Percentiles rank a stretch among this genome's conserved stretches.
Evolutionary conservation across 2,888 invertebrate species (phyloP).

Genomic region (Dynastes grantii): DNA sequence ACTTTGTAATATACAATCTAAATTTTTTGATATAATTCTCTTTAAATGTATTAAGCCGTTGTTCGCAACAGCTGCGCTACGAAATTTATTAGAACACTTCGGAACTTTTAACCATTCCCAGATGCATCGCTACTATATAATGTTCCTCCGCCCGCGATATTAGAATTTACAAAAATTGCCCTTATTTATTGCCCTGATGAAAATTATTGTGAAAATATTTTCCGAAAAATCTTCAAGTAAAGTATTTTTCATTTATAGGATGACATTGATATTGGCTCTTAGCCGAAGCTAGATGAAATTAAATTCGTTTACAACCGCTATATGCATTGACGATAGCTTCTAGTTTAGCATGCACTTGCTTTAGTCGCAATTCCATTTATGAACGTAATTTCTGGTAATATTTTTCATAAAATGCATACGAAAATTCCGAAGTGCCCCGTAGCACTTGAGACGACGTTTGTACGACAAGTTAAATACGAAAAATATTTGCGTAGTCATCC

Average conservation of each 20-base stretch:
- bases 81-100: conserved; percentile 51
- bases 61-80: conserved; percentile 50
- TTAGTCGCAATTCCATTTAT: neutral
- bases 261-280: neutral
- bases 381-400: neutral
- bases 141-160: conserved; percentile 10
- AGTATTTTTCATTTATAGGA: conserved; percentile 8
- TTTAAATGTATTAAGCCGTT: conserved; percentile 34
- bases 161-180: conserved; percentile 33
- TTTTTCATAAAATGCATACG: conserved; percentile 26
- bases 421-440: neutral
- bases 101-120: conserved; percentile 35
- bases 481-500: neutral
- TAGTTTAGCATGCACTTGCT: conserved; percentile 6
- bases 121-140: conserved; percentile 29
- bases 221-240: neutral
- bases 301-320: neutral
- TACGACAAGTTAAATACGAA: neutral
- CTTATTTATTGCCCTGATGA: conserved; percentile 16
- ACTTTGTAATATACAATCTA: conserved; percentile 40
- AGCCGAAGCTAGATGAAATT: conserved; percentile 1
- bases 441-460: neutral
- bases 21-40: conserved; percentile 42
- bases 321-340: neutral
- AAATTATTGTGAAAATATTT: neutral